Base-by-base conservation (phyloP, 1,140 invertebrate genomes). In the Drosophila auraria region DNA sequence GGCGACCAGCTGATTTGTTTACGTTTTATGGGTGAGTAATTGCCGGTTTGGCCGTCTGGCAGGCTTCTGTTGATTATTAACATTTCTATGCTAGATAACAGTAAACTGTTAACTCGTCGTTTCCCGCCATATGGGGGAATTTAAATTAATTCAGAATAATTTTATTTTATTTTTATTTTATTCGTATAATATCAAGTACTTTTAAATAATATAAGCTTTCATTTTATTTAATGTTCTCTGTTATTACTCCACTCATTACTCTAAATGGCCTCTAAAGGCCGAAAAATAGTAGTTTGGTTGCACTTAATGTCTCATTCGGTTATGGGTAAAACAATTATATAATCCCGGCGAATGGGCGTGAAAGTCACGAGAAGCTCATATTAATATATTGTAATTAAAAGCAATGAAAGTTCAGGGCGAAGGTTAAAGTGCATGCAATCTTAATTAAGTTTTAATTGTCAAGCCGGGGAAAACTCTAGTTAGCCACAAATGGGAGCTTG, bases 361-460 rank as follows among this genome's bases (percentile, higher is more conserved):
- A 40, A 42, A 70, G 44, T 70, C 75, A 77, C 65, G 51, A 51
- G 5, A 78, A 62, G 23, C 44, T 8, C 57, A 58, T 70, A 61
- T 78, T 62, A 78, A 61, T 78, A 78, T 51, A 57, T 70, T 69
- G 51, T 78, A 78, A 78, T 78, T 78, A 78, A 78, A 61, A 50
- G 38, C 57, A 44, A 78, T 57, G 17, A 58, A 78, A 70, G 75
- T 78, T 78, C 75, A 78, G 51, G 75, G 74, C 64, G 74, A 78
- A 78, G 75, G 75, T 57, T 78, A 70, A 70, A 51, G 64, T 70
- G 74, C 75, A 78, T 78, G 75, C 74, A 56, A 70, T 78, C 40
- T 78, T 70, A 78, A 78, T 78, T 70, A 78, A 78, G 57, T 62
- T 70, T 62, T 78, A 78, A 78, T 78, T 78, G 74, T 70, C 49